A percentile compares a stretch with the other conserved stretches of the same genome.
Evolutionary conservation across 2,888 invertebrate genomes (phyloP).

Genomic region (Microplitis manilae): DNA sequence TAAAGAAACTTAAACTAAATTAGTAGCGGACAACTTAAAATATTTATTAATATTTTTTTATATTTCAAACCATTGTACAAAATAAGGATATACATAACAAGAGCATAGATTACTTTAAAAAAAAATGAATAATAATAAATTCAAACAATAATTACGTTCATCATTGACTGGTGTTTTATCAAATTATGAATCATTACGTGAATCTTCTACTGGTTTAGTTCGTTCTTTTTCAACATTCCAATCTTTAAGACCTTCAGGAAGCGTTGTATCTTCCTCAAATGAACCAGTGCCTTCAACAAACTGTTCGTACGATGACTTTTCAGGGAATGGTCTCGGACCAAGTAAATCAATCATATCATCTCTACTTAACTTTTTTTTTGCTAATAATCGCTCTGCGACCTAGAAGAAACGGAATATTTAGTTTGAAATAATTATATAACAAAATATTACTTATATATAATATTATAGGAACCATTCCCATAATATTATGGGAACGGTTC

Average conservation of each 20-base stretch:
- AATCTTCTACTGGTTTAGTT: slow-evolving; percentile 63
- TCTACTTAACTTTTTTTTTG: too few relatives aligned
- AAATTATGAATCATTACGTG: slow-evolving; percentile 14
- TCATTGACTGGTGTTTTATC: slow-evolving; percentile 41
- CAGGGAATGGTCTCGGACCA: slow-evolving; percentile 95
- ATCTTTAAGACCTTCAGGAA: slow-evolving; percentile 95
- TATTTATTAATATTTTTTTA: not conserved
- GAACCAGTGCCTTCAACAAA: slow-evolving; percentile 99
- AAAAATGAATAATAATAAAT: slow-evolving; percentile 14
- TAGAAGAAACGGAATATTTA: too few relatives aligned
- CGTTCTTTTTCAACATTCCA: slow-evolving; percentile 86
- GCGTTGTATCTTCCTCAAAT: slow-evolving; percentile 94
- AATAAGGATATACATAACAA: slow-evolving; percentile 8
- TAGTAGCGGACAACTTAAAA: not conserved
- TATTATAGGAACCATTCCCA: too few relatives aligned
- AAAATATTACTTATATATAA: too few relatives aligned
- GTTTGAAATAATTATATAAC: too few relatives aligned
- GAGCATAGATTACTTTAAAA: slow-evolving; percentile 5
- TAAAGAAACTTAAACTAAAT: too few relatives aligned
- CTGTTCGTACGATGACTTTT: slow-evolving; percentile 99
- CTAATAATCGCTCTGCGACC: too few relatives aligned
- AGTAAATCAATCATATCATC: slow-evolving; percentile 98
- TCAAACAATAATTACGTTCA: slow-evolving; percentile 56
- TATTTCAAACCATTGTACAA: slow-evolving; percentile 6
- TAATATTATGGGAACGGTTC: too few relatives aligned